These are phyloP conservation scores for Dicyrtomina minuta DNA, from an alignment of 2,888 invertebrate species.

Conservation along the genomic window DNA sequence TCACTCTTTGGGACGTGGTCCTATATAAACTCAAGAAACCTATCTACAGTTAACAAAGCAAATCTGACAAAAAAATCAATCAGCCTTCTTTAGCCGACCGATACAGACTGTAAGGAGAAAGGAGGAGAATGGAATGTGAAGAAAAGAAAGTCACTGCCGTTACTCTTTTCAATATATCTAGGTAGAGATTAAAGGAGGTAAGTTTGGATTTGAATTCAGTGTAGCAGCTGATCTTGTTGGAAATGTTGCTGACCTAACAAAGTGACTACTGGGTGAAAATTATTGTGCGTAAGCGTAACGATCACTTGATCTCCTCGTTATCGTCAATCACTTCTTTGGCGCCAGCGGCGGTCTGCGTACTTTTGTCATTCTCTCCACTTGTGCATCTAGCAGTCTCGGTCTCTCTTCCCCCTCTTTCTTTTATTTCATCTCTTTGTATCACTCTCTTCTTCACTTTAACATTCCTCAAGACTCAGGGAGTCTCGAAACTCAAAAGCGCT, in stretches of 20 bases:
- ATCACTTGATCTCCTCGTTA: slow-evolving; percentile 17
- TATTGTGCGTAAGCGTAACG: slow-evolving; percentile 1
- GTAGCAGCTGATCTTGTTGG: too few relatives aligned
- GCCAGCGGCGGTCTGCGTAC: slow-evolving; percentile 3
- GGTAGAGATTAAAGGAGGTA: too few relatives aligned
- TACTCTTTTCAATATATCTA: too few relatives aligned
- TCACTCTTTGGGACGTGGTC: too few relatives aligned
- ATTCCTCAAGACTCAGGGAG: too few relatives aligned
- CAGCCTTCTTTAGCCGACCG: not conserved
- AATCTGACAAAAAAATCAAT: too few relatives aligned
- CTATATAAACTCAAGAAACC: too few relatives aligned
- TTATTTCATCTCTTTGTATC: not conserved
- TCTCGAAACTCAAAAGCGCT: too few relatives aligned
- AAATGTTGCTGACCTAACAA: not conserved
- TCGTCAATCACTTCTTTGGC: slow-evolving; percentile 20
- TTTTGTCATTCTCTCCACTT: not conserved
- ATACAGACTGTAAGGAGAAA: not conserved
- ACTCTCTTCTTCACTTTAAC: too few relatives aligned
- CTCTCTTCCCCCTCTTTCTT: not conserved
- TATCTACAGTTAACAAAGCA: too few relatives aligned
- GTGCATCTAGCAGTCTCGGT: not conserved
- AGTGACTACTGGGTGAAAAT: not conserved
- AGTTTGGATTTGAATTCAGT: too few relatives aligned
- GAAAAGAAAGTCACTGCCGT: not conserved
- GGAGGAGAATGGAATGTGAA: not conserved